Base-by-base conservation (phyloP, 2,113 vertebrate species). In the Leucosticte australis region DNA sequence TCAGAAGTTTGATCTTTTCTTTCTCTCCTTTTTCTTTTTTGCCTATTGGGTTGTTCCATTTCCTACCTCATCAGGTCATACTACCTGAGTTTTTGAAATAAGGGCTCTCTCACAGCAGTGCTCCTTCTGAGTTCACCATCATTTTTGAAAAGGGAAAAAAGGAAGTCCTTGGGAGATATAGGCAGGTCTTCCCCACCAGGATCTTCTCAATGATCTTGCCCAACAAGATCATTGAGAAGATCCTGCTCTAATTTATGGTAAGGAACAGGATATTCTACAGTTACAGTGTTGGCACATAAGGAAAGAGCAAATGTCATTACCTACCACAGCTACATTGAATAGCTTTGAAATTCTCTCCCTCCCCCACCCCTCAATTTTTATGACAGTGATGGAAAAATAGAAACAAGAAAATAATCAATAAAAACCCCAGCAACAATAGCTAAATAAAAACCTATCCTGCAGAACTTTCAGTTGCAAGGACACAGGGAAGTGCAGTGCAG, bases 261-360 rank as follows among this genome's bases (percentile, higher is more conserved):
- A 35, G 35, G 21, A 14, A 55, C 6, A 49, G 39, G 47, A 62
- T 68, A 20, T 53, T 41, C 53, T 62, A 18, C 47, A 47, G 11
- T 27, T 47, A 13, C 16, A 47, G 24, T 47, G 16, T 15, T 35
- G n/a, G 13, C 11, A 31, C 14, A 35, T 26, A 53, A 60, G 6
- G 17, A 60, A 35, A 47, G 41, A 55, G 12, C 5, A 55, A 22
- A 12, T 31, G 21, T 19, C 12, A 31, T 41, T 19, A 20, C 22
- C 41, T 41, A 35, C 16, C 20, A 22, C 69, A 60, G 28, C 7
- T 53, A 15, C 0, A 0, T 2, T 21, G 11, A 53, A 8, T 10
- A 39, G 6, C 24, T 82, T 60, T n/a, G 26, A 68, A 60, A 81
- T 33, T 59, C 27, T 41, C 13, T 2, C 15, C 5, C 8, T 3